Evolutionary conservation across 2,113 vertebrate genomes (phyloP).

Genomic region (Ifrita kowaldi): DNA sequence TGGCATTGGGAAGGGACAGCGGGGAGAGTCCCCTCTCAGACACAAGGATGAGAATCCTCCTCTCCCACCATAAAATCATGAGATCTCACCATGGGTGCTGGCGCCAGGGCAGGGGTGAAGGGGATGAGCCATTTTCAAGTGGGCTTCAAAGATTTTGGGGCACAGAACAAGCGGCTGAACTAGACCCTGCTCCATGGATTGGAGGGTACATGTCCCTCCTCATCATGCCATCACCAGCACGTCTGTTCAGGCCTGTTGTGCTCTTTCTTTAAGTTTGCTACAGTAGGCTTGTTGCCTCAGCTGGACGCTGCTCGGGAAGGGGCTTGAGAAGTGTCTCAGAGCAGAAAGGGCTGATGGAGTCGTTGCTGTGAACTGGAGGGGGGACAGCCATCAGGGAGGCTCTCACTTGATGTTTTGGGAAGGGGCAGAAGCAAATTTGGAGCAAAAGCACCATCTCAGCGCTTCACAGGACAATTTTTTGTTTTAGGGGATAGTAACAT

Average conservation of each 20-base stretch:
- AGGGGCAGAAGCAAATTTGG: neutral
- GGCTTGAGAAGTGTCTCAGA: neutral
- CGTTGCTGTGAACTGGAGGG: neutral
- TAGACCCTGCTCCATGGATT: neutral
- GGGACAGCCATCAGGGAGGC: neutral
- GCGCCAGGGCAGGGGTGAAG: neutral
- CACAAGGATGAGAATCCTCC: neutral
- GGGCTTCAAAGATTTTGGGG: neutral
- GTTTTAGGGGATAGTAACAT: neutral
- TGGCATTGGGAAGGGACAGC: neutral
- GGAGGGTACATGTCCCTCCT: neutral
- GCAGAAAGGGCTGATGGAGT: neutral
- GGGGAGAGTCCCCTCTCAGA: neutral
- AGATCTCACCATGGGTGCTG: neutral
- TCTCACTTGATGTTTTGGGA: accelerated
- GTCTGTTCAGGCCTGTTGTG: neutral
- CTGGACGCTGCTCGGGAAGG: neutral
- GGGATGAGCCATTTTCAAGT: neutral
- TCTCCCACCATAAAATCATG: neutral
- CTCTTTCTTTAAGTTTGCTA: neutral
- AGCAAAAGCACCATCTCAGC: neutral
- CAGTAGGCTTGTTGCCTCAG: neutral
- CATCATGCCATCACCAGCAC: accelerated
- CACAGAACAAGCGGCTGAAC: neutral
- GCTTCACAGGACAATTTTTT: neutral